Base-by-base conservation (phyloP, 2,113 vertebrate genomes). In the Capra hircus region DNA sequence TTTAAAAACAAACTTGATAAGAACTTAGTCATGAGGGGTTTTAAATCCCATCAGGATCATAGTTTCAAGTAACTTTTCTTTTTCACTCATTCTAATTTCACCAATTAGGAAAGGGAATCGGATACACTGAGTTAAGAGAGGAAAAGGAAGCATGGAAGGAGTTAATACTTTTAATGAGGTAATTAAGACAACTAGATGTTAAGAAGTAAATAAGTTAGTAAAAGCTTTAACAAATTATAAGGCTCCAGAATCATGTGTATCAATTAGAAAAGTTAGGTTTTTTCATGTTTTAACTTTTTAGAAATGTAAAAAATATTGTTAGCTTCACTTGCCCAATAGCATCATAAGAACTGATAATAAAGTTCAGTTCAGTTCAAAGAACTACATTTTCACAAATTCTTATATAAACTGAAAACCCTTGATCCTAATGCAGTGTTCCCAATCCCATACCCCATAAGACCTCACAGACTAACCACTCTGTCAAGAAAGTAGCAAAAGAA, bases 1-100 rank as follows among this genome's bases (percentile, higher is more conserved):
- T 57, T 89, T 60, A 92, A 96, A 95, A 89, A 86, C 43, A 95
- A 83, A 77, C 15, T 43, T 82, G n/a, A 8, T 74, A 90, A 87
- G 53, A 92, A 91, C 13, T 55, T 80, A 67, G 27, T 64, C 78
- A 81, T 27, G 27, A 43, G 21, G n/a, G 43, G 30, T 90, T 80
- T 88, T 33, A n/a, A 81, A 62, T 25, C 2, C 33, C 90, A 52
- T 71, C 30, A 57, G 62, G 45, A 95, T 62, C 60, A 50, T 0
- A 91, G 30, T 28, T 94, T 17, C 45, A 19, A 2, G 19, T 71
- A 74, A 74, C 10, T 86, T 88, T 87, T 82, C 40, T 27, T 78
- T 64, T 84, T 36, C 1, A 92, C 4, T 90, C 19, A 45, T 62
- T 81, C 48, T 78, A 92, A 83, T 89, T 93, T 97, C 64, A 84